Evolutionary conservation across 2,797 vertebrate species (phyloP), one percentile per base, ranked within the genome.

Genomic region (Phoebastria nigripes): DNA sequence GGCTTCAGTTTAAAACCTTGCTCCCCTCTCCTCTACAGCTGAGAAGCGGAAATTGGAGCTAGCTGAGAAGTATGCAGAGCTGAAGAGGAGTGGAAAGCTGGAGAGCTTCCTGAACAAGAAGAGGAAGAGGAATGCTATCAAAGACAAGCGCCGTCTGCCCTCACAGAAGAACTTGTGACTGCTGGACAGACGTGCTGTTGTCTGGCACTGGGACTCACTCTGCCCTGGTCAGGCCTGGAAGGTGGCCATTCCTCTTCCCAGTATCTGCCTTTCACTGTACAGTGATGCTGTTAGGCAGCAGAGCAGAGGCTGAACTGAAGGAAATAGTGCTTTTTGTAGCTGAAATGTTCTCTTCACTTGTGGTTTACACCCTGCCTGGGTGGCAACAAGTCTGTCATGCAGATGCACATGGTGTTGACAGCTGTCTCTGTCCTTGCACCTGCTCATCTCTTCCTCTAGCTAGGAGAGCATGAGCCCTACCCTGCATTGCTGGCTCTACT

Each of bases 71-170:
- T 99, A 98, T 86, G 91, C 97, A 59, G 98, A 99, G 87, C 98
- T 99, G 97, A 99, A 99, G 98, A 99, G 97, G 94, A 99, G 98
- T 46, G 99, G 99, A 65, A 99, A 99, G 94, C 97, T 99, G 95
- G 98, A 99, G 76, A 99, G 98, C 94, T 99, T 99, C 98, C 96
- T 99, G 91, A 99, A 90, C 95, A 99, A 99, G 97, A 99, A 99
- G 97, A 98, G 99, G 94, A 99, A 99, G 95, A 98, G 99, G 73
- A 99, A 99, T 37, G 98, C 99, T 5, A 97, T 93, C n/a, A 99
- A 99, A 94, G 99, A 99, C 97, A 98, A 98, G 83, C 98, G 97
- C 95, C 98, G 97, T 71, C 97, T 99, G 73, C 99, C 99, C 59
- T 91, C 90, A 22, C 95, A 84, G 94, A 98, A 98, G 95, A 94